phyloP scores from a whole-genome alignment of 2,797 vertebrate species.

The Sebastes elongatus region DNA sequence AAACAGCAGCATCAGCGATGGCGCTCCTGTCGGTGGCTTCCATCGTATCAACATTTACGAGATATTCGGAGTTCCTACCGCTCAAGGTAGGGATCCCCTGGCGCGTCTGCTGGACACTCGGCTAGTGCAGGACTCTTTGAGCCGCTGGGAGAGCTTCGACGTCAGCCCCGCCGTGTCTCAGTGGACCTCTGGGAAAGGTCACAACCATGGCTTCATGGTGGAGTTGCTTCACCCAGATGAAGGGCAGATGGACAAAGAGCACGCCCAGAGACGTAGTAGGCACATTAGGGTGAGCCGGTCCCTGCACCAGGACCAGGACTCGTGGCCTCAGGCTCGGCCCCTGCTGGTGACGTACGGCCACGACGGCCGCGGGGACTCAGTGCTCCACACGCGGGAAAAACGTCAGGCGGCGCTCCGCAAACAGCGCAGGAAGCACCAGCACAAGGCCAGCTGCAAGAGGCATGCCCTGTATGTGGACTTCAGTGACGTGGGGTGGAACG shows the following conservation, averaged over 20 bases:
- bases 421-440: conserved; percentile 89
- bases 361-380: conserved; percentile 92
- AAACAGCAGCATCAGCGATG: conserved; percentile 68
- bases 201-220: conserved; percentile 96
- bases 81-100: conserved; percentile 85
- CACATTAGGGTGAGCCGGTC: conserved; percentile 97
- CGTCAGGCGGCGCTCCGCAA: conserved; percentile 89
- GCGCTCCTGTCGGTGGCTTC: conserved; percentile 77
- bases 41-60: conserved; percentile 99
- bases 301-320: conserved; percentile 90
- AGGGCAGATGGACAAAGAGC: conserved; percentile 72
- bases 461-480: conserved; percentile 98
- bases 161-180: conserved; percentile 92
- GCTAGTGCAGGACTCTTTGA: conserved; percentile 92
- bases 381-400: conserved; percentile 92
- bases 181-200: conserved; percentile 90
- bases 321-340: conserved; percentile 93
- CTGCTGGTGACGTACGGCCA: conserved; percentile 96
- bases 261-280: conserved; percentile 74
- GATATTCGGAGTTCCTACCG: conserved; percentile 88
- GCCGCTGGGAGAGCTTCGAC: conserved; percentile 97
- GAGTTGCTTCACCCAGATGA: conserved; percentile 92
- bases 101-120: conserved; percentile 96
- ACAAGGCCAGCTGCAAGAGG: conserved; percentile 94
- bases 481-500: conserved; percentile 99